Conservation (phyloP, 2,888 invertebrate genomes). For the Belgica antarctica region DNA sequence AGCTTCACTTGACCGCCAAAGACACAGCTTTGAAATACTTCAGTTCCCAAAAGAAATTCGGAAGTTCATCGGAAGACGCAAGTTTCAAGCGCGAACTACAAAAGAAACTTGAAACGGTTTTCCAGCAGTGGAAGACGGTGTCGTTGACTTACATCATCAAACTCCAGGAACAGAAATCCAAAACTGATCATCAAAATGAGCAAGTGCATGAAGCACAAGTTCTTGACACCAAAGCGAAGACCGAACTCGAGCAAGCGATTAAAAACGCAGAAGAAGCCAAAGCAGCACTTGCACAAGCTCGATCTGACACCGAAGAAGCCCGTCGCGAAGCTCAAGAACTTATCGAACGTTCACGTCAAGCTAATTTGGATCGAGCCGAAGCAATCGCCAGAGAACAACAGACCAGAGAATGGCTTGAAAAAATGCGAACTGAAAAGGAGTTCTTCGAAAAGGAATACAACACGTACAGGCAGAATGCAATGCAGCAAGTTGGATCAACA, state of each 20-base stretch:
- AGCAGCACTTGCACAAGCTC: slow-evolving; percentile 3
- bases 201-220: slow-evolving; percentile 1
- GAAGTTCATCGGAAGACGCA: slow-evolving; percentile 18
- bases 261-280: slow-evolving; percentile 26
- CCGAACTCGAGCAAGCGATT: neutral
- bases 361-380: slow-evolving; percentile 19
- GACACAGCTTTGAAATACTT: slow-evolving; percentile 5
- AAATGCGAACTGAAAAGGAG: slow-evolving; percentile 14
- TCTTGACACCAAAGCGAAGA: neutral
- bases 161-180: neutral
- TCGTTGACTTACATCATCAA: neutral
- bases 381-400: slow-evolving; percentile 23
- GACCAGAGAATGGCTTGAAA: slow-evolving; percentile 21
- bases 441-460: slow-evolving; percentile 25
- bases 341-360: neutral
- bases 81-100: slow-evolving; percentile 2
- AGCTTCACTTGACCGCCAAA: neutral
- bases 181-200: neutral
- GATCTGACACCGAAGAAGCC: slow-evolving; percentile 24
- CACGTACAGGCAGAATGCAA: neutral
- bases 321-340: slow-evolving; percentile 25
- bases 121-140: slow-evolving; percentile 14
- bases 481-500: neutral
- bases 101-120: neutral
- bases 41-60: slow-evolving; percentile 30